Evolutionary conservation across 2,797 vertebrate species (phyloP).

Genomic region (Gephyroberyx darwinii): DNA sequence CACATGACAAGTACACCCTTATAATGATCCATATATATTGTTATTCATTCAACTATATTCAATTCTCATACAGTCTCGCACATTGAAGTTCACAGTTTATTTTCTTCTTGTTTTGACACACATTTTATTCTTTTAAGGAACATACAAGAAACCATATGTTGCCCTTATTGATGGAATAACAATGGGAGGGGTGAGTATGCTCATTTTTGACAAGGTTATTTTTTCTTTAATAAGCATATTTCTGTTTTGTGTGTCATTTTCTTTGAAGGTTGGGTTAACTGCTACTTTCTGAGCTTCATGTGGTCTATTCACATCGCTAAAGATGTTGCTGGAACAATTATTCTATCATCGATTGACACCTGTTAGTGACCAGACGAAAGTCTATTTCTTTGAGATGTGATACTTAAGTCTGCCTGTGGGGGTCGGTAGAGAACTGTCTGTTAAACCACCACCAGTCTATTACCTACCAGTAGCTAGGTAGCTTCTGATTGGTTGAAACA

Average conservation of each 20-base stretch:
- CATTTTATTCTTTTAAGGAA: slow-evolving; percentile 76
- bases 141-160: slow-evolving; percentile 89
- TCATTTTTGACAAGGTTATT: neutral
- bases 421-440: slow-evolving; percentile 61
- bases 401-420: slow-evolving; percentile 46
- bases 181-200: slow-evolving; percentile 95
- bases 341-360: neutral
- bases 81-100: neutral
- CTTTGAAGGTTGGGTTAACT: neutral
- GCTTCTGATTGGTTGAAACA: slow-evolving; percentile 69
- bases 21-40: neutral
- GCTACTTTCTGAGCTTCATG: neutral
- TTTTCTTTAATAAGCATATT: neutral
- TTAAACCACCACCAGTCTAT: neutral
- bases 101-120: neutral
- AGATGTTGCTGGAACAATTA: too few species aligned
- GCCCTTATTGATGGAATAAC: slow-evolving; percentile 95
- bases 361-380: neutral
- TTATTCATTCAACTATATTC: neutral
- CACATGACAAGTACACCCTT: neutral
- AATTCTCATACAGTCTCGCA: neutral
- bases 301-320: neutral
- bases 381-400: slow-evolving; percentile 1
- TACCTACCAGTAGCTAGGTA: slow-evolving; percentile 39
- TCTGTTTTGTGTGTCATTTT: neutral